Conservation (phyloP, 2,113 vertebrate species). For the Oreotrochilus melanogaster region DNA sequence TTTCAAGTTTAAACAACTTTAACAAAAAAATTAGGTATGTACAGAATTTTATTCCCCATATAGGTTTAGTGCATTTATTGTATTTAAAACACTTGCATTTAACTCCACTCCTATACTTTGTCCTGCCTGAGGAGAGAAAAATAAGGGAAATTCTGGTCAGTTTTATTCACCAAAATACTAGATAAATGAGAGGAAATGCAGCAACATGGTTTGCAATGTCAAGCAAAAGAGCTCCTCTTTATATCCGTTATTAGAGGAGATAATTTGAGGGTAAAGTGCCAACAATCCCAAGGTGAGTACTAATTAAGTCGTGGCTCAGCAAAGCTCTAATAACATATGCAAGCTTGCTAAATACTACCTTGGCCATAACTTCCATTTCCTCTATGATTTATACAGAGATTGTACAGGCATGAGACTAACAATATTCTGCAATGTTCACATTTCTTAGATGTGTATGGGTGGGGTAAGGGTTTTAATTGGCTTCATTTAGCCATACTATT, state of each 20-base stretch:
- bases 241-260: neutral
- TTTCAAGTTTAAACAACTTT: neutral
- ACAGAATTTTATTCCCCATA: neutral
- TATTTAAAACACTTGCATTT: neutral
- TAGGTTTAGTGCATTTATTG: neutral
- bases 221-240: neutral
- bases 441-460: neutral
- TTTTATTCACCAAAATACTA: neutral
- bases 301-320: neutral
- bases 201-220: neutral
- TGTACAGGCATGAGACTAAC: neutral
- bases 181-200: neutral
- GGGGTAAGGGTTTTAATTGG: neutral
- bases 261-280: constrained; percentile 18
- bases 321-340: constrained; percentile 13
- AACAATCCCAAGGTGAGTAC: neutral
- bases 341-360: neutral
- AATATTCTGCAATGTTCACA: neutral
- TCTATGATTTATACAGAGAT: neutral
- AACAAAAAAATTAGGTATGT: neutral
- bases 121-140: neutral
- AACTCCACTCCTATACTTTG: neutral
- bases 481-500: neutral
- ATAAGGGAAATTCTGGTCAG: neutral
- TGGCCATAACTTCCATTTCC: neutral